Conservation (phyloP, 2,888 invertebrate species). For the Cactoblastis cactorum region DNA sequence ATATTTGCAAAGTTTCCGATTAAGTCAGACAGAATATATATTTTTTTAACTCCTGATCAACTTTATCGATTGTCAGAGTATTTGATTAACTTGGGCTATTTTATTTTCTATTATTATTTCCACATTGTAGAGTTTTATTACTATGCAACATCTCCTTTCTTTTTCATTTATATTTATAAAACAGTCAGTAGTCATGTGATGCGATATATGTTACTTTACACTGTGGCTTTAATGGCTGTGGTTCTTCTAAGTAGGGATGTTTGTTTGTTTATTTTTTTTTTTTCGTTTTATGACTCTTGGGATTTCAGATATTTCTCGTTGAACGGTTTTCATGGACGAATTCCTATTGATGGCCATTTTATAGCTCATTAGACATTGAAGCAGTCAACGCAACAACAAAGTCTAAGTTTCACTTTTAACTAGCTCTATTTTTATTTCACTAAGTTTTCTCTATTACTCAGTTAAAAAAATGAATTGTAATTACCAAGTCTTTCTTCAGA, state of each 20-base stretch:
- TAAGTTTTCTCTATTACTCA: background rate
- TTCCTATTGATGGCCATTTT: conserved; percentile 16
- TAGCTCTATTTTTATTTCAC: conserved; percentile 6
- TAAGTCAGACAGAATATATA: too few relatives aligned
- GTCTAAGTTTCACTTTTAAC: conserved; percentile 19
- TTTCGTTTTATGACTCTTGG: conserved; percentile 6
- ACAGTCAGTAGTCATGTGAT: background rate
- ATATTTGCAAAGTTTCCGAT: too few relatives aligned
- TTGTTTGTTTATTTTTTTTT: conserved; percentile 10
- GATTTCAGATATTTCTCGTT: conserved; percentile 7
- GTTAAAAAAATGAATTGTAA: background rate
- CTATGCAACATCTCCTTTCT: background rate
- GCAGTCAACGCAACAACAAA: conserved; percentile 14
- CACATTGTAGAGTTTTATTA: background rate
- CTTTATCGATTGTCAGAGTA: too few relatives aligned
- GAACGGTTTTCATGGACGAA: conserved; percentile 8
- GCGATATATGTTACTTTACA: background rate
- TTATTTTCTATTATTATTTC: background rate
- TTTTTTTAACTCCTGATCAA: too few relatives aligned
- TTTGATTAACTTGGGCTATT: too few relatives aligned
- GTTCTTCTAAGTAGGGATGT: conserved; percentile 1
- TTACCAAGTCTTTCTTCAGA: conserved; percentile 9
- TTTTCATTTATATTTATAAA: background rate
- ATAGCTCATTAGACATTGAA: conserved; percentile 22
- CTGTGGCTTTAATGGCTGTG: background rate